Conservation (phyloP, 53 echinoderm and acorn worm species). For the Crossaster papposus region DNA sequence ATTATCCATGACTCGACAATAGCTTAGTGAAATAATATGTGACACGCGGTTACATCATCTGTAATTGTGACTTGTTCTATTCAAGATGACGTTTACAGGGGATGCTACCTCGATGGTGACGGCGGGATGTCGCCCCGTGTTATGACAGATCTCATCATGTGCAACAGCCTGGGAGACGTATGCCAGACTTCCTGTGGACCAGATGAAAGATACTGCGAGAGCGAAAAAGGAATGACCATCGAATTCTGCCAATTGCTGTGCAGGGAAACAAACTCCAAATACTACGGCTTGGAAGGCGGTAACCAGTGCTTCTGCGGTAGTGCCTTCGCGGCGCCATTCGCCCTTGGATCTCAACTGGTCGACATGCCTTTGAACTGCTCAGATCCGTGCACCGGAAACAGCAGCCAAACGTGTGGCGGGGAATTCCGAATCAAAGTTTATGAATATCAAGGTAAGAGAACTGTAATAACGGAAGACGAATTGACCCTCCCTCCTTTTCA, state of each 20-base stretch:
- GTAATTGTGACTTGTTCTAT: neutral
- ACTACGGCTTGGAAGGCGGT: conserved; percentile 36
- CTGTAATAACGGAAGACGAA: too few relatives aligned
- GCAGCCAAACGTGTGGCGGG: conserved; percentile 49
- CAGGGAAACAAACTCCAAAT: conserved; percentile 23
- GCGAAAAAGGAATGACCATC: conserved; percentile 12
- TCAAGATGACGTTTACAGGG: conserved; percentile 10
- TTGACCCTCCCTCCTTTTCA: too few relatives aligned
- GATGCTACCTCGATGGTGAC: conserved; percentile 43
- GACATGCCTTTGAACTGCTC: conserved; percentile 7
- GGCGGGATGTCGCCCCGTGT: neutral
- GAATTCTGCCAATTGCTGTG: conserved; percentile 25
- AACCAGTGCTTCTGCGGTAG: conserved; percentile 46
- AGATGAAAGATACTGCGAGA: conserved; percentile 28
- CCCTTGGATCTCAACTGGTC: neutral
- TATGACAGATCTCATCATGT: conserved; percentile 22
- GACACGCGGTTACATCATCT: too few relatives aligned
- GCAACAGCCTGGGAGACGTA: neutral
- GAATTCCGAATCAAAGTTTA: conserved; percentile 43
- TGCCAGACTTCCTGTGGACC: conserved; percentile 34
- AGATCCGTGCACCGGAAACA: conserved; percentile 31
- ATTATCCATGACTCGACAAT: too few relatives aligned
- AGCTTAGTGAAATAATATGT: too few relatives aligned
- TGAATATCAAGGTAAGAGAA: conserved; percentile 31
- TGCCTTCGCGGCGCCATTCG: conserved; percentile 13